Conservation (phyloP, 2,888 invertebrate genomes). For the Ectobius pallidus region DNA sequence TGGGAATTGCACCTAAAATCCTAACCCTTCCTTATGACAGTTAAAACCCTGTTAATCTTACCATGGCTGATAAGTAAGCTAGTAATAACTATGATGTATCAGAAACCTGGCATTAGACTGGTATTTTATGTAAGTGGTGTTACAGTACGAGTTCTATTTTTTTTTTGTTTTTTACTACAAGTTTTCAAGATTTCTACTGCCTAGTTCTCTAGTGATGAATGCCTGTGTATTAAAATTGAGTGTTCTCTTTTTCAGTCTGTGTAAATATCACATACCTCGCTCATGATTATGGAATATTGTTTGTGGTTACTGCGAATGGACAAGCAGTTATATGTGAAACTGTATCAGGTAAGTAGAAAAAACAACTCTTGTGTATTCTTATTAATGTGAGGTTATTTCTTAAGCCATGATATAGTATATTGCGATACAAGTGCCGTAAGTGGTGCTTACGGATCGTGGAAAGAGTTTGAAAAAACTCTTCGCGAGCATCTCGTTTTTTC, state of each 20-base stretch:
- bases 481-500: no score
- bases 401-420: no score
- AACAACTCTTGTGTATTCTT: background rate
- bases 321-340: constrained; percentile 49
- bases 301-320: constrained; percentile 48
- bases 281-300: constrained; percentile 49
- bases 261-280: constrained; percentile 49
- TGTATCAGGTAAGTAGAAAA: constrained; percentile 48
- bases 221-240: background rate
- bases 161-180: background rate
- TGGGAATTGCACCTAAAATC: no score
- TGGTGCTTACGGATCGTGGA: no score
- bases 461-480: no score
- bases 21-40: no score
- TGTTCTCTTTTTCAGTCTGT: constrained; percentile 48
- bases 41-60: no score
- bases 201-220: background rate
- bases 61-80: background rate
- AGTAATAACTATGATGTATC: background rate
- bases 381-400: background rate
- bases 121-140: background rate
- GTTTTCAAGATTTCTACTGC: background rate
- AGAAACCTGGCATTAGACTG: background rate
- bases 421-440: no score
- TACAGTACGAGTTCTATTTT: background rate